Percentiles rank a stretch among this genome's conserved stretches.
Conservation (phyloP, 2,888 invertebrate species). For the Noctua fimbriata region DNA sequence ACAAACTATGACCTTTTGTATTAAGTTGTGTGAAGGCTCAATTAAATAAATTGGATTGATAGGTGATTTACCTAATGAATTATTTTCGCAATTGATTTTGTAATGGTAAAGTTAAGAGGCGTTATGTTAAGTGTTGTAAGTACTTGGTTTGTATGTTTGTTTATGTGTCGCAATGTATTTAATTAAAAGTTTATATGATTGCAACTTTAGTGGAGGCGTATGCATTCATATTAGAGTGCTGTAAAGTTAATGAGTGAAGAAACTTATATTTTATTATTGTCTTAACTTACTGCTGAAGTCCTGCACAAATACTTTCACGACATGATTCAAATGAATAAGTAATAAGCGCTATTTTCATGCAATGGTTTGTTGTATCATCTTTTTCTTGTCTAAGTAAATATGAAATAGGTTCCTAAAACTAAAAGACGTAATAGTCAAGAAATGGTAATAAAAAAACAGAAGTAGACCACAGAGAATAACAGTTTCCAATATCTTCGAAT, state of each 20-base stretch:
- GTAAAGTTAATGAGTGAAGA: background rate
- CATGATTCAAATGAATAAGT: background rate
- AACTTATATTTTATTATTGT: background rate
- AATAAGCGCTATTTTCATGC: background rate
- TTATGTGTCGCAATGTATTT: slow-evolving; percentile 20
- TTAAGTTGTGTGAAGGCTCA: slow-evolving; percentile 45
- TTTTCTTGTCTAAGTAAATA: background rate
- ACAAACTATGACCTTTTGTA: slow-evolving; percentile 41
- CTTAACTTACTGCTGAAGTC: background rate
- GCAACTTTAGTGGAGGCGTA: background rate
- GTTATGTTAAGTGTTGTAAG: background rate
- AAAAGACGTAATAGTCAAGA: background rate
- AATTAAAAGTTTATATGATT: slow-evolving; percentile 33
- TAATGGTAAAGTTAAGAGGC: slow-evolving; percentile 26
- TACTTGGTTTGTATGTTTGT: slow-evolving; percentile 17
- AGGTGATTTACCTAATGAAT: slow-evolving; percentile 44
- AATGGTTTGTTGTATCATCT: background rate
- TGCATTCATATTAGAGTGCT: background rate
- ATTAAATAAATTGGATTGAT: slow-evolving; percentile 57
- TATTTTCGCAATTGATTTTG: slow-evolving; percentile 54
- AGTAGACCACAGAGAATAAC: background rate
- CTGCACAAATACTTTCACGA: background rate
- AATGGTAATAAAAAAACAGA: background rate
- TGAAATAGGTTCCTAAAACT: background rate
- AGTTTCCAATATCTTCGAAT: slow-evolving; percentile 19